Conservation (phyloP, 1,140 invertebrate species). For the Oedothorax gibbosus region DNA sequence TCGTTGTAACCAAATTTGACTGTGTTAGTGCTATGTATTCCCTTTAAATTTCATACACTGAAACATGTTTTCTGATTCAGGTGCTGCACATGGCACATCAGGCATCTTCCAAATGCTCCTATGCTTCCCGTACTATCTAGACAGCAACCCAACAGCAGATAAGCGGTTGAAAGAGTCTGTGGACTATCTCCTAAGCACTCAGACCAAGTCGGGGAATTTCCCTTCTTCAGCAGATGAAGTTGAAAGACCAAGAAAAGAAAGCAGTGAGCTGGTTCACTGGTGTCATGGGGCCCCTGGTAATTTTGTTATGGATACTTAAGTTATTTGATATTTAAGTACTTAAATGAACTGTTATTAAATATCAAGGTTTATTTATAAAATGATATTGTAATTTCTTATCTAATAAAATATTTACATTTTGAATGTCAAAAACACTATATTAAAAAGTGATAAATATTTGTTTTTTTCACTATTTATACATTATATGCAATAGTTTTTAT, state of each 20-base stretch:
- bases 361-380: too few relatives aligned
- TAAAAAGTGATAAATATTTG: too few relatives aligned
- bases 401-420: too few relatives aligned
- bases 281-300: constrained; percentile 85
- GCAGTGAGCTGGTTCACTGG: constrained; percentile 84
- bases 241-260: constrained; percentile 67
- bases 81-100: constrained; percentile 82
- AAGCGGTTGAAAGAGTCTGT: constrained; percentile 73
- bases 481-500: too few relatives aligned
- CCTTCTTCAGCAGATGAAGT: constrained; percentile 81
- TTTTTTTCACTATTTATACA: too few relatives aligned
- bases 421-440: too few relatives aligned
- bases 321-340: too few relatives aligned
- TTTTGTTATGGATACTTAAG: neutral
- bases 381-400: too few relatives aligned
- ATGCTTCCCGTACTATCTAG: constrained; percentile 76
- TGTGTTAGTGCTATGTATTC: too few relatives aligned
- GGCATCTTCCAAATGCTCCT: constrained; percentile 75
- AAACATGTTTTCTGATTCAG: constrained; percentile 66
- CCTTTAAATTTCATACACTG: neutral
- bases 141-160: constrained; percentile 71
- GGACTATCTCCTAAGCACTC: constrained; percentile 75
- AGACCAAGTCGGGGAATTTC: constrained; percentile 81
- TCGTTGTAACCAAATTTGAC: too few relatives aligned
- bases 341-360: too few relatives aligned